Evolutionary conservation across 2,113 vertebrate genomes (phyloP).

Genomic region (Dasyurus viverrinus): DNA sequence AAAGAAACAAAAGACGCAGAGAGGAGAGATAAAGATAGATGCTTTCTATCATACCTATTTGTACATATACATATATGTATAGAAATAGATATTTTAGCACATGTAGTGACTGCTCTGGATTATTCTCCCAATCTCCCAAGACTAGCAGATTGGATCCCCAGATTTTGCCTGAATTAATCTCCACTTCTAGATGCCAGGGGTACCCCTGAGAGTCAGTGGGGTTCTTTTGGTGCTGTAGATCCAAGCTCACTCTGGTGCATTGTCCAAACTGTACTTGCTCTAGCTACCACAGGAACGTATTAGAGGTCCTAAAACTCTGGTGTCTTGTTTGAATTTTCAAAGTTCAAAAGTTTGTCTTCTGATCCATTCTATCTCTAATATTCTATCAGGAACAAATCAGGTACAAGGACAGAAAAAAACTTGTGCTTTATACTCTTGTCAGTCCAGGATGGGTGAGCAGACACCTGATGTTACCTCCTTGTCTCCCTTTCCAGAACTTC

Average conservation of each 20-base stretch:
- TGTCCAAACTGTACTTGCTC: neutral
- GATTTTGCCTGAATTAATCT: neutral
- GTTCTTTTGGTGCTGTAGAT: neutral
- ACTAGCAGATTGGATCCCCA: neutral
- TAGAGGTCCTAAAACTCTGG: neutral
- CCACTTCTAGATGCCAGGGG: neutral
- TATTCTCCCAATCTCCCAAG: neutral
- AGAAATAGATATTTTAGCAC: neutral
- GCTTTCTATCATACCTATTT: neutral
- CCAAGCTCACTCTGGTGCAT: neutral
- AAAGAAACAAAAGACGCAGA: too few species aligned
- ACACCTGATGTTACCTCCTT: too few species aligned
- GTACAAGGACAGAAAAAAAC: neutral
- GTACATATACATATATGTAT: neutral
- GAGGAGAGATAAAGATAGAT: too few species aligned
- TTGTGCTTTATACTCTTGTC: neutral
- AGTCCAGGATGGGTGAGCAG: too few species aligned
- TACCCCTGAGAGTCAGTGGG: neutral
- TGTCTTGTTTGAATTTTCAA: neutral
- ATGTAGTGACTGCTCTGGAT: neutral
- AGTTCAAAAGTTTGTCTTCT: neutral
- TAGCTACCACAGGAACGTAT: neutral
- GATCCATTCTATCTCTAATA: neutral
- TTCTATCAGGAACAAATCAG: neutral
- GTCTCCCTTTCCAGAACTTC: neutral